Base-by-base conservation (phyloP, 2,888 invertebrate genomes). In the Stramonita haemastoma region DNA sequence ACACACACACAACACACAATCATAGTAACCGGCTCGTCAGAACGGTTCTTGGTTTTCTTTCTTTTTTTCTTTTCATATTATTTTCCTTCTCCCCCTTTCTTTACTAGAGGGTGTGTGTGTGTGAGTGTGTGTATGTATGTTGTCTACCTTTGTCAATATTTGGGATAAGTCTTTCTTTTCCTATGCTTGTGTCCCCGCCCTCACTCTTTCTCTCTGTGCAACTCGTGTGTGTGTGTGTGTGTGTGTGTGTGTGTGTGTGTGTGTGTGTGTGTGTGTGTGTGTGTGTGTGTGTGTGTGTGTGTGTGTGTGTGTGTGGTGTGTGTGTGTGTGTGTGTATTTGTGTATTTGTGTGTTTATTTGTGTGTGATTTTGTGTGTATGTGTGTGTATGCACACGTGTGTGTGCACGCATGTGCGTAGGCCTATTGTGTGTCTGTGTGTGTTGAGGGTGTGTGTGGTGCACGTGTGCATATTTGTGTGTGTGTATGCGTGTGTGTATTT, bases 1-100 rank as follows among this genome's bases (percentile, higher is more conserved):
- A 77, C 73, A 77, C 73, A 77, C 73, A 77, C 73, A 77, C 73
- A 77, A 29, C 29, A 77, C 73, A 29, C 73, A 77, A 17, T n/a
- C n/a, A 77, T 13, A 77, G 19, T 2, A 17, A 66, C 66, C 26
- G 66, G 26, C 66, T 26, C 66, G 66, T 66, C 66, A 66, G 26
- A 26, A 66, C 13, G 66, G 2, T 66, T 66, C 19, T 66, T 26
- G 2, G 66, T 26, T 66, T 66, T 17, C 66, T 66, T 66, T 66
- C 66, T 66, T 26, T 66, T 13, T 66, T 26, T 66, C 66, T 66
- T 26, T 66, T 2, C 13, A 2, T 66, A 4, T 66, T 26, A 6
- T 13, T 66, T 26, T 66, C 66, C 13, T 17, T 66, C 19, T 66
- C 46, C 4, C 46, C 46, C 8, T 46, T 46, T 46, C 46, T 46